A percentile compares a stretch with the other conserved stretches of the same genome.
phyloP scores from a whole-genome alignment of 2,888 invertebrate species.

The Lycocerus yunnanus region DNA sequence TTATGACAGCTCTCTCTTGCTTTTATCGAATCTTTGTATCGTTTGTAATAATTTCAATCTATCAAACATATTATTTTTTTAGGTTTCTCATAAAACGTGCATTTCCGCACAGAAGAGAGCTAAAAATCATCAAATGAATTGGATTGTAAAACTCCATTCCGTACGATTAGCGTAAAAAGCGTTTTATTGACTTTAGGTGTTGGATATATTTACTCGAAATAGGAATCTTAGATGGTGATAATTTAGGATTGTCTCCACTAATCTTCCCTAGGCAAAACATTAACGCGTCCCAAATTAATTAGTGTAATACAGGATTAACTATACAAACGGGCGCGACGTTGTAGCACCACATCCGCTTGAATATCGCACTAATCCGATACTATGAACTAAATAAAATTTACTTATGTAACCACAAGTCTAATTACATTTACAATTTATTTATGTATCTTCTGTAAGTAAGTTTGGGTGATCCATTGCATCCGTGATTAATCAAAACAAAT shows the following conservation, averaged over 20 bases:
- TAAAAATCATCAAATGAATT: not conserved
- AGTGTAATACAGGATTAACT: conserved; percentile 25
- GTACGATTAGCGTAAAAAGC: not conserved
- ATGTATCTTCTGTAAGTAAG: not conserved
- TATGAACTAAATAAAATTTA: not conserved
- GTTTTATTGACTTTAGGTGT: not conserved
- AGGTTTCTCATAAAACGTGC: not conserved
- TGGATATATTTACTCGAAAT: not conserved
- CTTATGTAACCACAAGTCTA: not conserved
- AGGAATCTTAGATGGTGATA: conserved; percentile 3
- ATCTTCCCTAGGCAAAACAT: conserved; percentile 27
- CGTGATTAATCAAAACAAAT: not conserved
- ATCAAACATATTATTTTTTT: not conserved
- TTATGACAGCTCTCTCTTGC: not conserved
- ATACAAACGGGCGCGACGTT: conserved; percentile 7
- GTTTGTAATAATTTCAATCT: not conserved
- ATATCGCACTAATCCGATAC: conserved; percentile 14
- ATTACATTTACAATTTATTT: not conserved
- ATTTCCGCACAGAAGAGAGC: not conserved
- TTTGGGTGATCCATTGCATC: not conserved
- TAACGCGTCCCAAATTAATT: conserved; percentile 34
- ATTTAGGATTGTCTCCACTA: conserved; percentile 22
- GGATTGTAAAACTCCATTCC: not conserved
- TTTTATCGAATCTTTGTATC: not conserved
- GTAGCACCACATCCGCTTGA: conserved; percentile 2